Evolutionary conservation across 2,113 vertebrate species (phyloP).

Genomic region (Labrus mixtus): DNA sequence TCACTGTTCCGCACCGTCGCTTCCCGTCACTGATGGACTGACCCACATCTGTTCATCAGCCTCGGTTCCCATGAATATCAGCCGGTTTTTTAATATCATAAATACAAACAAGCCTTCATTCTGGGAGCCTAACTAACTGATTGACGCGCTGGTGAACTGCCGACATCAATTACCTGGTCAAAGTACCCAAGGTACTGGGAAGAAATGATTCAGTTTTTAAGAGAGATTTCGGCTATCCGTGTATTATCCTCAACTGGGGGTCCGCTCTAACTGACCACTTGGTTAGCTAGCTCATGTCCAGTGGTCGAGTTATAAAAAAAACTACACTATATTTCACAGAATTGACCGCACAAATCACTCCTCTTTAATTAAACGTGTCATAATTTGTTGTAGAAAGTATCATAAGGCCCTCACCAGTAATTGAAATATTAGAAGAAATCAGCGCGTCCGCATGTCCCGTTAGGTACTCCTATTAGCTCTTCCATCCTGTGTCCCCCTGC

Average conservation of each 20-base stretch:
- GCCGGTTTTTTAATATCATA: slow-evolving; percentile 11
- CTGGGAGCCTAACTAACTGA: background rate
- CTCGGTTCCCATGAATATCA: slow-evolving; percentile 27
- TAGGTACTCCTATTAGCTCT: slow-evolving; percentile 77
- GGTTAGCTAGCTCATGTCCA: slow-evolving; percentile 74
- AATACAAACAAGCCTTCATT: slow-evolving; percentile 1
- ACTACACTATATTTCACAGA: slow-evolving; percentile 16
- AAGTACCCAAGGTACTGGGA: slow-evolving; percentile 11
- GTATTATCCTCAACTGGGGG: slow-evolving; percentile 52
- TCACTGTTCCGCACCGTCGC: slow-evolving; percentile 78
- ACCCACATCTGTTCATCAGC: slow-evolving; percentile 75
- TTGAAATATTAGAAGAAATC: slow-evolving; percentile 70
- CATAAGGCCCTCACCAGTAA: slow-evolving; percentile 75
- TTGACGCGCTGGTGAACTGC: background rate
- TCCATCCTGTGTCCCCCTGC: slow-evolving; percentile 80
- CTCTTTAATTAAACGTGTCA: background rate
- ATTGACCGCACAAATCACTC: slow-evolving; percentile 18
- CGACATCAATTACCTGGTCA: slow-evolving; percentile 2
- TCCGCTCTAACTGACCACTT: slow-evolving; percentile 73
- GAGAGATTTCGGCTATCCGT: slow-evolving; percentile 4
- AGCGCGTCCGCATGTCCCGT: slow-evolving; percentile 80
- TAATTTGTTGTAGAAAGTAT: slow-evolving; percentile 41
- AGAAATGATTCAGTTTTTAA: background rate
- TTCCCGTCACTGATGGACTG: slow-evolving; percentile 70
- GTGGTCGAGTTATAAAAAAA: slow-evolving; percentile 56